Evolutionary conservation across 2,113 vertebrate species (phyloP), one percentile per base, ranked within the genome.

Genomic region (Halcyon senegalensis): DNA sequence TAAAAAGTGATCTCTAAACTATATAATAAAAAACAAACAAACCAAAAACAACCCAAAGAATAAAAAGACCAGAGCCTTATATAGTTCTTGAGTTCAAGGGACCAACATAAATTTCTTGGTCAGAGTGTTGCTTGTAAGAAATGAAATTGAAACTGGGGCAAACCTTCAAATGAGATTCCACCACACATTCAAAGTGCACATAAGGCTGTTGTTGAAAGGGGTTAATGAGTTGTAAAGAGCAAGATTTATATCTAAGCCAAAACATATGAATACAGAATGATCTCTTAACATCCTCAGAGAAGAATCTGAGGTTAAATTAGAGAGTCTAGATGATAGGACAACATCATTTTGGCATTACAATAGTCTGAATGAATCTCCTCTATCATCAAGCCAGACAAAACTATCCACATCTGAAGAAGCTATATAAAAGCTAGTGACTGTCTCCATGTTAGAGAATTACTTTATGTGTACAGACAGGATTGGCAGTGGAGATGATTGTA

Each of bases 371-470:
- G 30, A 74, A 58, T 13, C 50, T 80, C 10, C 12, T 86, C 50
- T 86, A 25, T 86, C 79, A 93, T 86, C 86, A 90, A 94, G 11
- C 21, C 88, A 86, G 53, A 66, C 20, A 88, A 91, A 95, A 62
- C 12, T 76, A 41, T 56, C 31, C 68, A 86, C 44, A 74, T 95
- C 63, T 90, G 59, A 95, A 91, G 24, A 15, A 13, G 3, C 31
- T 83, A 4, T 62, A 39, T 62, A 80, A 83, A 67, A 92, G 13
- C 27, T 46, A 44, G 41, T 73, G 25, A 93, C n/a, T 88, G 24
- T 88, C 63, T 88, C 67, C 50, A 37, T 60, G 25, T 50, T 69
- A 62, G 27, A 41, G 50, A 67, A 77, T 69, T 46, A 16, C 28
- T 44, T 67, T 44, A 48, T 60, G 6, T 53, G 11, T 86, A 62